These are phyloP conservation scores for Thysanoteuthis rhombus DNA, from an alignment of 2,888 invertebrate genomes.

Conservation along the genomic window DNA sequence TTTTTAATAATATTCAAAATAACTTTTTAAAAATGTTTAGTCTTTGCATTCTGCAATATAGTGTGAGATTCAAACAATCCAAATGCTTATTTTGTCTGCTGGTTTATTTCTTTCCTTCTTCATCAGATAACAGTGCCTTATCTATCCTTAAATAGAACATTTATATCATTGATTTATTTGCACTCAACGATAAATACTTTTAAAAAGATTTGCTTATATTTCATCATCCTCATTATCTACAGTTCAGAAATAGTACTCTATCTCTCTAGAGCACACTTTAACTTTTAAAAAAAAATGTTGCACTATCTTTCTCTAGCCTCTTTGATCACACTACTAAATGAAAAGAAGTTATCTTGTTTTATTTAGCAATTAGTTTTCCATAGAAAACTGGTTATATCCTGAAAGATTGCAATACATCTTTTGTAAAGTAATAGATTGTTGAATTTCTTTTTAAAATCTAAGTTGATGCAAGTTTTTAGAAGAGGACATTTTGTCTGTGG, in stretches of 20 bases:
- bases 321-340: not conserved
- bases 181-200: not conserved
- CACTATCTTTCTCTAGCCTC: not conserved
- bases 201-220: not conserved
- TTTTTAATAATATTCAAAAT: not conserved
- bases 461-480: too few species aligned
- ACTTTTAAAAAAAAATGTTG: not conserved
- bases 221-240: not conserved
- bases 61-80: not conserved
- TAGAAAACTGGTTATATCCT: not conserved
- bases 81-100: not conserved
- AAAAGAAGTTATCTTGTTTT: not conserved
- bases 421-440: not conserved
- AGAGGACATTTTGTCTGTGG: too few species aligned
- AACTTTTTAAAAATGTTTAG: not conserved
- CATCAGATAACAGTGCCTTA: not conserved
- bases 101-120: not conserved
- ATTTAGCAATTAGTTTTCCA: not conserved
- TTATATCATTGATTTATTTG: not conserved
- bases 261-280: not conserved
- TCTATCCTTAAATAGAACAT: not conserved
- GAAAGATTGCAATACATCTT: not conserved
- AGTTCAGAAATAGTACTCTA: not conserved
- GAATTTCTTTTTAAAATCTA: too few species aligned
- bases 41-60: not conserved